Evolutionary conservation across 2,888 invertebrate genomes (phyloP).

Genomic region (Drosophila heteroneura): DNA sequence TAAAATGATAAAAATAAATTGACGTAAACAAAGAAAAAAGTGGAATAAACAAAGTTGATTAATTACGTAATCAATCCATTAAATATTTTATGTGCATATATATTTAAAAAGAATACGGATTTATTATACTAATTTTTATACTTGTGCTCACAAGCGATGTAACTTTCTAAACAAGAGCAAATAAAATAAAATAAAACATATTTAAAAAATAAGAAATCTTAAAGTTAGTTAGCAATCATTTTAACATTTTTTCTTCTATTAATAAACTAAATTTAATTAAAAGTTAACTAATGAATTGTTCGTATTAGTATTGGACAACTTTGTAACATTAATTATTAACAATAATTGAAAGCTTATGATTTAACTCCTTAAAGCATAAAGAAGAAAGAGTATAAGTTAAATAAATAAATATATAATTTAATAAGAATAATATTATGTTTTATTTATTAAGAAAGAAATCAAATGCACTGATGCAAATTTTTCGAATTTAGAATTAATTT

Average conservation of each 20-base stretch:
- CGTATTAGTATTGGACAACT: not conserved
- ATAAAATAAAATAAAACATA: not conserved
- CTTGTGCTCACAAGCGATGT: not conserved
- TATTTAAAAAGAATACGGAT: not conserved
- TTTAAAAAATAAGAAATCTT: not conserved
- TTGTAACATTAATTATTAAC: not conserved
- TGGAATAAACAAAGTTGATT: not conserved
- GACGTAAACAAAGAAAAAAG: not conserved
- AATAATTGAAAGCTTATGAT: not conserved
- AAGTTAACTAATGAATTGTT: not conserved
- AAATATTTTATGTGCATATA: not conserved
- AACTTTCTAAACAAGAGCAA: not conserved
- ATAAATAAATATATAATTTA: not conserved
- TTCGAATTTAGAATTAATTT: constrained; percentile 5
- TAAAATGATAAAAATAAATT: not conserved
- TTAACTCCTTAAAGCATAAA: not conserved
- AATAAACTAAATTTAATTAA: not conserved
- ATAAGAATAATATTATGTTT: not conserved
- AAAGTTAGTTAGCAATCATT: not conserved
- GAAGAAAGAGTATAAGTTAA: not conserved
- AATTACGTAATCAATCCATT: not conserved
- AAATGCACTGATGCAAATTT: not conserved
- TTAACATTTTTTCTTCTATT: not conserved
- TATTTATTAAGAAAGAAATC: not conserved
- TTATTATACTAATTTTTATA: not conserved